Percentiles rank a stretch among this genome's conserved stretches.
Evolutionary conservation across 2,797 vertebrate species (phyloP).

Genomic region (Melopsittacus undulatus): DNA sequence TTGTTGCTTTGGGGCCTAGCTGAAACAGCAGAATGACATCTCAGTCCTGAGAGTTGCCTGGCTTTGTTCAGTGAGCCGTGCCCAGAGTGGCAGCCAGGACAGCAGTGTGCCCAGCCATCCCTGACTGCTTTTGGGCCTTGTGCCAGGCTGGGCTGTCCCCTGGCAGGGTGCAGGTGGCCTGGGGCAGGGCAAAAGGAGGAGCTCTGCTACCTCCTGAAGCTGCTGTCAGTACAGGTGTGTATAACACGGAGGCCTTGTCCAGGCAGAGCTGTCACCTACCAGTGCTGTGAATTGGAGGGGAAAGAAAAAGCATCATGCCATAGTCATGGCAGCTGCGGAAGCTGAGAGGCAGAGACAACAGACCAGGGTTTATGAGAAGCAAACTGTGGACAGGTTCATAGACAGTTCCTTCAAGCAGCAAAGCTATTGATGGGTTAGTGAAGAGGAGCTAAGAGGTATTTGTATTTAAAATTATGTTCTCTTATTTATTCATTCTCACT

Average conservation of each 20-base stretch:
- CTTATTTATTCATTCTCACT: neutral
- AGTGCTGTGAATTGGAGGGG: neutral
- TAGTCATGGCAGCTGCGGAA: constrained; percentile 6
- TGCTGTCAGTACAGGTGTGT: neutral
- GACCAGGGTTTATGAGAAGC: neutral
- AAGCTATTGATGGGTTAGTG: neutral
- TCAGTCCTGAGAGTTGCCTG: fast-evolving
- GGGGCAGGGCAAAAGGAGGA: constrained; percentile 34
- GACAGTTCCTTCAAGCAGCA: neutral
- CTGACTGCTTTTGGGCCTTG: neutral
- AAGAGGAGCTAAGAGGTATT: constrained; percentile 47
- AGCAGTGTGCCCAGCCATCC: neutral
- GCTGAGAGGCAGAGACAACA: neutral
- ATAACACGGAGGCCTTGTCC: fast-evolving
- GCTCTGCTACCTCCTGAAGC: neutral
- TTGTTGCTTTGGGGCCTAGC: neutral
- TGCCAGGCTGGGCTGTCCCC: constrained; percentile 32
- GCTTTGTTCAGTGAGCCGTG: neutral
- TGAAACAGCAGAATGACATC: neutral
- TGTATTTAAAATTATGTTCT: neutral
- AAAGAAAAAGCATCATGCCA: constrained; percentile 4
- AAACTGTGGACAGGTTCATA: neutral
- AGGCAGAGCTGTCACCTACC: neutral
- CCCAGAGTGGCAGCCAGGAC: neutral
- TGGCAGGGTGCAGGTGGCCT: neutral